Conservation (phyloP, 92 coral and sea anemone genomes). For the Palythoa heliodiscus region DNA sequence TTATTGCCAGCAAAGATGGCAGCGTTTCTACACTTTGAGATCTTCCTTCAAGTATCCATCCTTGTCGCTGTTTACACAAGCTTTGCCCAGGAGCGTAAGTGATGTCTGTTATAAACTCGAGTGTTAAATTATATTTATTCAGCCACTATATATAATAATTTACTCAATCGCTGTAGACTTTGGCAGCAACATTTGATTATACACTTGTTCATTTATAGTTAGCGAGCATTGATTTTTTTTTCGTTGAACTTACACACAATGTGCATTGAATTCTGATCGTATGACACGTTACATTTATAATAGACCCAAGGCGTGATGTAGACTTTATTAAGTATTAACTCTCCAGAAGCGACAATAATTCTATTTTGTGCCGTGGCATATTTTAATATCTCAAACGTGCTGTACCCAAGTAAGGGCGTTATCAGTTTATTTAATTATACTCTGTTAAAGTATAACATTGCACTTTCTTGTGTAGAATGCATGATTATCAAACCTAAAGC, state of each 20-base stretch:
- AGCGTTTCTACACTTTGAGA: background rate
- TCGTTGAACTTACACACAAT: background rate
- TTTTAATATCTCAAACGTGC: background rate
- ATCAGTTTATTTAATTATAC: background rate
- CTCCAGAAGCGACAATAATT: background rate
- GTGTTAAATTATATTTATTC: background rate
- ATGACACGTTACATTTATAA: constrained; percentile 7
- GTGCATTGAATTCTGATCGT: background rate
- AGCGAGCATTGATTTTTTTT: background rate
- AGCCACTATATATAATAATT: background rate
- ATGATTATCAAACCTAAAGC: background rate
- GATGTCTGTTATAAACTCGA: background rate
- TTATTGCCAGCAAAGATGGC: background rate
- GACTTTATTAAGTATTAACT: background rate
- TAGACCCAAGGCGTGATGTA: constrained; percentile 11
- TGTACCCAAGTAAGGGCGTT: background rate
- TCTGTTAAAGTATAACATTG: background rate
- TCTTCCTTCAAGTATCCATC: background rate
- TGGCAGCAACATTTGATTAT: background rate
- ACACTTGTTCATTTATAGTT: background rate
- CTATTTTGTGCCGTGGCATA: background rate
- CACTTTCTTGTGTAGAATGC: background rate
- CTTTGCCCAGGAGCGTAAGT: constrained; percentile 28
- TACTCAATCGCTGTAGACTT: background rate
- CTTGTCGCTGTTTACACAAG: background rate